Base-by-base conservation (phyloP, 2,888 invertebrate genomes). In the Griposia aprilina region DNA sequence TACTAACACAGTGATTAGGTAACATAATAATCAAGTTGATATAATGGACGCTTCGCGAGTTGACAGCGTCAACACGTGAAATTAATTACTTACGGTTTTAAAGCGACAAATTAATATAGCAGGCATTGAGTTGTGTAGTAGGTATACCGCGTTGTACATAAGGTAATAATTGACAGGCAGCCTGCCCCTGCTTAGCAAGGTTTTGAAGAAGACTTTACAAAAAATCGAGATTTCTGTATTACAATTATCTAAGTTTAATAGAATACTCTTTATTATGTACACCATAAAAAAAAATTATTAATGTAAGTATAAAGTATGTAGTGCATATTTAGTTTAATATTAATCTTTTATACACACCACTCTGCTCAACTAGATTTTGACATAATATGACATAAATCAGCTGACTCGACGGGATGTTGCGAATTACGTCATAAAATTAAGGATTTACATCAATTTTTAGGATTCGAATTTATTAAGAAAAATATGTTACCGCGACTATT, bases 81-180 rank as follows among this genome's bases (percentile, higher is more conserved):
- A 87, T 87, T 87, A 87, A 87, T 87, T 85, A 85, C 78, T 63
- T 57, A 80, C 45, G 36, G 70, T 77, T 67, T 71, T 45, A 75
- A 74, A 66, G 76, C 26, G 77, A 76, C 68, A 72, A 84, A 86
- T 86, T 77, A 73, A 83, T 81, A 66, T 36, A 45, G 41, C 30
- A 45, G 23, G 41, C 20, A 60, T 57, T 73, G 17, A 76, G 55
- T 76, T 73, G 17, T 80, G 55, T 76, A 23, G 7, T 55, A 45
- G n/a, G 17, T 30, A 36, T 30, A 52, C 41, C 41, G 5, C 2
- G 15, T 57, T 52, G 13, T 45, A 59, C 15, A 6, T 26, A 48
- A 48, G 15, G 50, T 36, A 23, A 41, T 23, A n/a, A 59, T 50
- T 52, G 15, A n/a, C 23, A 15, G 5, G 30, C 2, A 23, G 20